Base-by-base conservation (phyloP, 2,797 vertebrate genomes). In the Gymnothorax reevesii region DNA sequence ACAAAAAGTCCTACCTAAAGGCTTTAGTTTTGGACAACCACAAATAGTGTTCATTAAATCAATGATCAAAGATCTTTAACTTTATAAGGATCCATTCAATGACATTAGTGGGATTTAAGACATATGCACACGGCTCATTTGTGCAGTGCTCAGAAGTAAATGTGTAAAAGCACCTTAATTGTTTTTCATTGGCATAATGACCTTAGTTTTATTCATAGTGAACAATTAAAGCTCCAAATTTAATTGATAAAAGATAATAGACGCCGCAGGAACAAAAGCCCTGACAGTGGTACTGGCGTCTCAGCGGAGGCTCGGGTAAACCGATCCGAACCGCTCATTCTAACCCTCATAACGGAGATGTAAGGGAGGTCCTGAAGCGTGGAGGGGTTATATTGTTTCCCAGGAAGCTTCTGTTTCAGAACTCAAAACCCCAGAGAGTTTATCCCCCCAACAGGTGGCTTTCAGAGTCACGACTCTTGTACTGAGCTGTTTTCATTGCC, bases 311-410 rank as follows among this genome's bases (percentile, higher is more conserved):
- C 59, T 66, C 83, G 62, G 83, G 87, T 87, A 87, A 87, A 52
- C 52, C 82, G 84, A 87, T 82, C 77, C 49, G 33, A 49, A 66
- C 27, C 60, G 5, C 83, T 20, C 59, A 25, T 52, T 57, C 73
- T 42, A 27, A 79, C 82, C 69, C 69, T 80, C 59, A 59, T 77
- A 42, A 62, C 57, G 13, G 49, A 80, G n/a, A 87, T 83, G 69
- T 83, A 85, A 85, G 69, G 87, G 75, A 54, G 71, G 12, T 52
- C 75, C 42, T 69, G 83, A 87, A 85, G 83, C 87, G 49, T 85
- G 83, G 85, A 87, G 84, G 25, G 33, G 54, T 71, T 20, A 85
- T 60, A 87, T 87, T 87, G 87, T 87, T 87, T 85, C 87, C 87
- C 83, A 85, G 75, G 83, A 60, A 82, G 75, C 87, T 87, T 82